Percentiles rank a stretch among this genome's conserved stretches.
These are phyloP conservation scores for Phylloscopus trochilus DNA, from an alignment of 2,113 vertebrate genomes.

Conservation along the genomic window DNA sequence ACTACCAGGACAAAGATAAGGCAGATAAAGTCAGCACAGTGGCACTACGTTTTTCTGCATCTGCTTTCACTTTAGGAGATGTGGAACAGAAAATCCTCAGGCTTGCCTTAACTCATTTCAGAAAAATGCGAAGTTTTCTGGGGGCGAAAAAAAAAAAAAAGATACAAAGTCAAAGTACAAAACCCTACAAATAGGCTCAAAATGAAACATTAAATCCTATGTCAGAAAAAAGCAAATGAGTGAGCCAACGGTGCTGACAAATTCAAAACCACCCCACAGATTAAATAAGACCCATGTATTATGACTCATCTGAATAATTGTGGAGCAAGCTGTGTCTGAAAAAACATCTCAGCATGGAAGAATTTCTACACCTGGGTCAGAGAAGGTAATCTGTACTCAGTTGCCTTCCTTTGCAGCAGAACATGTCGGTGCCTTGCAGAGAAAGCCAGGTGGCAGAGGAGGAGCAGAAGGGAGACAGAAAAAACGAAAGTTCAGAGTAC, in stretches of 20 bases:
- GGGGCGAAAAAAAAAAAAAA: neutral
- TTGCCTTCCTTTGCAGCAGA: neutral
- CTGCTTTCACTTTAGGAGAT: neutral
- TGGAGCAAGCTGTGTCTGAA: neutral
- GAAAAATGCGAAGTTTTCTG: neutral
- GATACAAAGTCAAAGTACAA: neutral
- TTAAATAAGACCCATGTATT: constrained; percentile 1
- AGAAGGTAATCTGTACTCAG: constrained; percentile 23
- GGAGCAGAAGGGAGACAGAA: neutral
- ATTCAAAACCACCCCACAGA: neutral
- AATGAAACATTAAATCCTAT: neutral
- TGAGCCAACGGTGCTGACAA: neutral
- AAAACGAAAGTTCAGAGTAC: neutral
- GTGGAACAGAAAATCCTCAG: neutral
- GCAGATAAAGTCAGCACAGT: neutral
- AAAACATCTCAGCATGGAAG: constrained; percentile 9
- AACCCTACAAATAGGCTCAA: neutral
- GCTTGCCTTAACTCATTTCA: neutral
- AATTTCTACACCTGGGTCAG: constrained; percentile 34
- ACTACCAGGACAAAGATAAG: neutral
- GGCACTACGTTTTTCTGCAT: neutral
- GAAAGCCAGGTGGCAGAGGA: neutral
- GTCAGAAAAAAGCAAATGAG: neutral
- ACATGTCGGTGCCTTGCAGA: neutral
- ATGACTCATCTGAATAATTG: constrained; percentile 41